These are phyloP conservation scores for Daubentonia madagascariensis DNA, from an alignment of 2,113 vertebrate species.

Conservation along the genomic window DNA sequence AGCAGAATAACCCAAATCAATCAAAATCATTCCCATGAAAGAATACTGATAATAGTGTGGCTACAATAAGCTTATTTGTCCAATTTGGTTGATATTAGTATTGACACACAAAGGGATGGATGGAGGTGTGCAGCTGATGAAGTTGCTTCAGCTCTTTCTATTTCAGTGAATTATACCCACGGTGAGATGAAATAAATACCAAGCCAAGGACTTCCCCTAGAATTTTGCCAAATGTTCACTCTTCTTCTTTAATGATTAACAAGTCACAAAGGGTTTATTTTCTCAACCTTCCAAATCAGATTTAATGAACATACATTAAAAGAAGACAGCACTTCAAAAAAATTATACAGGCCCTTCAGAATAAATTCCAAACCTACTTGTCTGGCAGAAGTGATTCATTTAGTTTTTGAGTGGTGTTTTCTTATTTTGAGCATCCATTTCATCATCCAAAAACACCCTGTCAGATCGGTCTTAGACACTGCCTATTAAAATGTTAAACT, in stretches of 20 bases:
- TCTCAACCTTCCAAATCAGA: slow-evolving; percentile 45
- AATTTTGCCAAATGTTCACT: slow-evolving; percentile 24
- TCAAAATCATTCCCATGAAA: slow-evolving; percentile 36
- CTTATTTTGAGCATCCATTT: slow-evolving; percentile 81
- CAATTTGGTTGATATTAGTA: slow-evolving; percentile 59
- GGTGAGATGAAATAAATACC: slow-evolving; percentile 52
- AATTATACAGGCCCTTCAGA: background rate
- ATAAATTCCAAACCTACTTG: slow-evolving; percentile 26
- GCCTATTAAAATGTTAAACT: slow-evolving; percentile 78
- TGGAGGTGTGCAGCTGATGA: slow-evolving; percentile 49
- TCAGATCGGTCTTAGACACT: slow-evolving; percentile 73
- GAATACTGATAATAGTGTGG: slow-evolving; percentile 43
- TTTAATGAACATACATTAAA: slow-evolving; percentile 55
- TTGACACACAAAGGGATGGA: slow-evolving; percentile 60
- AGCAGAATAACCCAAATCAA: slow-evolving; percentile 62
- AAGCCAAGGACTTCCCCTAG: background rate
- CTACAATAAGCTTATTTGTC: slow-evolving; percentile 51
- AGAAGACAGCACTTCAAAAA: slow-evolving; percentile 60
- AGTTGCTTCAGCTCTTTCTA: slow-evolving; percentile 61
- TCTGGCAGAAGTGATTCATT: slow-evolving; percentile 72
- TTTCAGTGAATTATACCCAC: slow-evolving; percentile 63
- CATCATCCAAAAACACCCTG: slow-evolving; percentile 73
- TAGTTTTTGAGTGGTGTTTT: slow-evolving; percentile 69
- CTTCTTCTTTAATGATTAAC: slow-evolving; percentile 51
- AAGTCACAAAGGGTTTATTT: slow-evolving; percentile 43